Evolutionary conservation across 2,113 vertebrate species (phyloP).

Genomic region (Nettapus auritus): DNA sequence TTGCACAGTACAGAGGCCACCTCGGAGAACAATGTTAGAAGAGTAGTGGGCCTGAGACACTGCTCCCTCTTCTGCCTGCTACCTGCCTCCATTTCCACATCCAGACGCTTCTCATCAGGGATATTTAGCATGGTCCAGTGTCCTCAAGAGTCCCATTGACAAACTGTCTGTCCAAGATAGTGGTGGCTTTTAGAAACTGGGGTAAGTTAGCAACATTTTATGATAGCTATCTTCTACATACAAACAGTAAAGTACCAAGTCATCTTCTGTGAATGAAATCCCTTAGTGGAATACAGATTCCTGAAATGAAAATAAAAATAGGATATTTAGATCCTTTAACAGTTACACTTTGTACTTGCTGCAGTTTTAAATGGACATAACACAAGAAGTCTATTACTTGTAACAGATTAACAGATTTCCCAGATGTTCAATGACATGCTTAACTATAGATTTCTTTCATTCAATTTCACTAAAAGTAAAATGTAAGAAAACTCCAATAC

Average conservation of each 20-base stretch:
- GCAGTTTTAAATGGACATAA: neutral
- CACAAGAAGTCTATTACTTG: neutral
- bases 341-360: neutral
- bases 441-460: neutral
- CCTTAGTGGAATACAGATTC: neutral
- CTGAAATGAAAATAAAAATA: constrained; percentile 24
- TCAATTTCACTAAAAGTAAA: neutral
- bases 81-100: neutral
- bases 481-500: neutral
- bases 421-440: neutral
- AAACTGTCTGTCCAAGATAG: neutral
- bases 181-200: neutral
- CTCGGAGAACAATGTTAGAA: neutral
- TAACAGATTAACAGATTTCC: neutral
- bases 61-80: neutral
- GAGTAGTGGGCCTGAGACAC: neutral
- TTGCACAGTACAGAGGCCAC: neutral
- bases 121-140: neutral
- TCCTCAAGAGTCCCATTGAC: neutral
- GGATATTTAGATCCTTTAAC: neutral
- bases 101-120: neutral
- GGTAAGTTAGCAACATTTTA: neutral
- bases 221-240: neutral
- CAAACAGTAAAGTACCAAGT: neutral
- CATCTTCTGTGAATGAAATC: neutral